These are phyloP conservation scores for Sialis lutaria DNA, from an alignment of 2,888 invertebrate species.

Conservation along the genomic window DNA sequence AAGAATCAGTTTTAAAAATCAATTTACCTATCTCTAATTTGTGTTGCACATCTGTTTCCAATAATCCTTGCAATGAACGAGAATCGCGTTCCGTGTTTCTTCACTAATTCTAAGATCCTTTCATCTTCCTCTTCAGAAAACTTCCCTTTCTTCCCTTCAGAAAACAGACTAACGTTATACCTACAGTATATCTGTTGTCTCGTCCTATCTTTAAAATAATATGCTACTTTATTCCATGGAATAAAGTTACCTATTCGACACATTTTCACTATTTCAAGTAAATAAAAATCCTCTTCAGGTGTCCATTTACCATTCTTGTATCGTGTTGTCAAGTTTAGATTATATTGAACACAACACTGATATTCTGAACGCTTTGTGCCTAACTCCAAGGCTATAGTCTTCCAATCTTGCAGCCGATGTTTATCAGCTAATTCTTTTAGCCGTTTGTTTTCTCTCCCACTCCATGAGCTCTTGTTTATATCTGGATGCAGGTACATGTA, in stretches of 20 bases:
- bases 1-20: constrained; percentile 24
- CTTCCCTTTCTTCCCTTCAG: constrained; percentile 34
- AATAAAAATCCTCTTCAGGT: constrained; percentile 44
- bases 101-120: constrained; percentile 38
- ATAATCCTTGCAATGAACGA: constrained; percentile 33
- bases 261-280: constrained; percentile 42
- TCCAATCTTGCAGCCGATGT: constrained; percentile 45
- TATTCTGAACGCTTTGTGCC: constrained; percentile 43
- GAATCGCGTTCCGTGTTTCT: constrained; percentile 42
- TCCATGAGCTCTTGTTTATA: constrained; percentile 41
- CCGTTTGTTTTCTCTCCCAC: constrained; percentile 27
- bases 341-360: constrained; percentile 50
- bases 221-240: constrained; percentile 54
- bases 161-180: constrained; percentile 28
- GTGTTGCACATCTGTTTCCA: constrained; percentile 40
- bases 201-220: constrained; percentile 40
- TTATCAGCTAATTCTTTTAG: constrained; percentile 23
- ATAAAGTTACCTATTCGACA: constrained; percentile 46
- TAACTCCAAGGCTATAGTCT: constrained; percentile 36
- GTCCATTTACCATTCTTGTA: constrained; percentile 37
- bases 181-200: constrained; percentile 46
- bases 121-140: constrained; percentile 51
- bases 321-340: constrained; percentile 27
- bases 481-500: constrained; percentile 48
- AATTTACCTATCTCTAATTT: constrained; percentile 40